A percentile compares a stretch with the other conserved stretches of the same genome.
These are phyloP conservation scores for Melanotaenia duboulayi DNA, from an alignment of 2,113 vertebrate genomes.

Conservation along the genomic window DNA sequence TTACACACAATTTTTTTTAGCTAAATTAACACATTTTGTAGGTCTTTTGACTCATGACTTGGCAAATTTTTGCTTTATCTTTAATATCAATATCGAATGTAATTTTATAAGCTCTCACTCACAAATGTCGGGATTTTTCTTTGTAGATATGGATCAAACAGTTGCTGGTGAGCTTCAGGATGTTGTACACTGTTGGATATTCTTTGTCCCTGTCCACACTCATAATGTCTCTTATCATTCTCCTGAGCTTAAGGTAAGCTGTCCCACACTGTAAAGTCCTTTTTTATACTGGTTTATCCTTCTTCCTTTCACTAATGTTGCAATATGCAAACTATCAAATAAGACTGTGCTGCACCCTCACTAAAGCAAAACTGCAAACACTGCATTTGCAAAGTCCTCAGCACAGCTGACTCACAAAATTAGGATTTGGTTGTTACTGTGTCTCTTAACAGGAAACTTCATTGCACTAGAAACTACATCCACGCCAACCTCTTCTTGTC, in stretches of 20 bases:
- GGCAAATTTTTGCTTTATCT: neutral
- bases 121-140: conserved; percentile 10
- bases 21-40: neutral
- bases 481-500: conserved; percentile 86
- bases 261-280: neutral
- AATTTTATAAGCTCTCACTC: neutral
- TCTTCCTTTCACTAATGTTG: neutral
- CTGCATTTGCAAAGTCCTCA: too few relatives aligned
- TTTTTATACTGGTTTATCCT: neutral
- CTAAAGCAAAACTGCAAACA: too few relatives aligned
- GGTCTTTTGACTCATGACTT: neutral
- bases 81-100: neutral
- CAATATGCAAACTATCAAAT: neutral
- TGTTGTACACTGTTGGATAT: conserved; percentile 90
- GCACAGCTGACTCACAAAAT: neutral
- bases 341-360: too few relatives aligned
- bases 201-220: conserved; percentile 86
- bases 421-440: neutral
- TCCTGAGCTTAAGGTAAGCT: conserved; percentile 88
- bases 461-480: conserved; percentile 85
- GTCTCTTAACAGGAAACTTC: conserved; percentile 81
- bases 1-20: too few relatives aligned
- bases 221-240: conserved; percentile 85
- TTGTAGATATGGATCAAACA: conserved; percentile 75
- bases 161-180: conserved; percentile 77